These are phyloP conservation scores for Acromyrmex heyeri DNA, from an alignment of 1,140 invertebrate species.

Conservation along the genomic window DNA sequence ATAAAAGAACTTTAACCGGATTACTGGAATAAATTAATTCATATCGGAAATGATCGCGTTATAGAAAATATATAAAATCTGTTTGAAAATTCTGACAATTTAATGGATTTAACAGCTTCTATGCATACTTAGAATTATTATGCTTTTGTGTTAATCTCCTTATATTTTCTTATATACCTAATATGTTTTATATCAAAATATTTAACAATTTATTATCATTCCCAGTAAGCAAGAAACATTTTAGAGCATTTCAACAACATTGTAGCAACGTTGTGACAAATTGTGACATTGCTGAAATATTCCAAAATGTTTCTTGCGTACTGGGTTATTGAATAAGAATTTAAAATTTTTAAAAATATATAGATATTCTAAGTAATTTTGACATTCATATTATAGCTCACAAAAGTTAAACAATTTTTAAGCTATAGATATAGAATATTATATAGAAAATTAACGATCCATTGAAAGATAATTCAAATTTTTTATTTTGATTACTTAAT, in stretches of 20 bases:
- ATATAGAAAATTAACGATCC: not conserved
- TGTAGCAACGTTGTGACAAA: too few relatives aligned
- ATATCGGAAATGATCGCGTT: not conserved
- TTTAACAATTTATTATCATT: not conserved
- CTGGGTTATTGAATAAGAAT: not conserved
- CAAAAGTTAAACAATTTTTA: not conserved
- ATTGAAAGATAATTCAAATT: not conserved
- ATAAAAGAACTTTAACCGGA: slow-evolving; percentile 12
- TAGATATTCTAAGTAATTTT: not conserved
- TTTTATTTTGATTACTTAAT: not conserved
- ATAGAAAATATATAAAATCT: not conserved
- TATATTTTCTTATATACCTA: not conserved
- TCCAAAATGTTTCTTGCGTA: too few relatives aligned
- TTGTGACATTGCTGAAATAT: too few relatives aligned
- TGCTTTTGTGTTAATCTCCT: not conserved
- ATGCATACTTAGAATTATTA: not conserved
- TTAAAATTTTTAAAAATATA: not conserved
- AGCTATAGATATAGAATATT: not conserved
- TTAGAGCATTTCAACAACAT: too few relatives aligned
- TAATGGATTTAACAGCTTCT: not conserved
- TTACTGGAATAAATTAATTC: slow-evolving; percentile 25
- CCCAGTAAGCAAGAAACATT: too few relatives aligned
- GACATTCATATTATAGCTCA: not conserved
- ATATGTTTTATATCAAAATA: not conserved
- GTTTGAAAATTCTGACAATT: not conserved